Evolutionary conservation across 2,113 vertebrate genomes (phyloP).

Genomic region (Rynchops niger): DNA sequence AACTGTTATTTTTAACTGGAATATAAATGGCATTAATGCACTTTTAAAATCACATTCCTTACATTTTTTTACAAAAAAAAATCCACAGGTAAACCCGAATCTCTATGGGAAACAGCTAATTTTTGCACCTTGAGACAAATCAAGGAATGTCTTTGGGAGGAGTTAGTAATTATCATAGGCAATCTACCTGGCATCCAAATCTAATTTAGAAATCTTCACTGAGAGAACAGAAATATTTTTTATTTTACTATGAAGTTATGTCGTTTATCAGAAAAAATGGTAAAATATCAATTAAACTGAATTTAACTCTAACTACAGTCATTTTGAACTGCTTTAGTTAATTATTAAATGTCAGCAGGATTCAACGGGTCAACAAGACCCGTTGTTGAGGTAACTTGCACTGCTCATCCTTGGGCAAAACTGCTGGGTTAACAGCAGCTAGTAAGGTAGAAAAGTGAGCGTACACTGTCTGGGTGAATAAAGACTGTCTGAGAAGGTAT

Average conservation of each 20-base stretch:
- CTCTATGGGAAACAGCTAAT: not conserved
- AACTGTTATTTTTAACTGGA: not conserved
- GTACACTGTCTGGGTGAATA: not conserved
- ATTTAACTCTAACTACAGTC: not conserved
- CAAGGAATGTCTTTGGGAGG: not conserved
- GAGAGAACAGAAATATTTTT: not conserved
- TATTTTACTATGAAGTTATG: not conserved
- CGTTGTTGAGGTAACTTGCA: not conserved
- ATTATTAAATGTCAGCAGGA: not conserved
- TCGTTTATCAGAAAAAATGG: not conserved
- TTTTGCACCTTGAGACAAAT: not conserved
- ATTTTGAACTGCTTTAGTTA: not conserved
- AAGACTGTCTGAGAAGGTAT: not conserved
- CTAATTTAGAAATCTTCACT: not conserved
- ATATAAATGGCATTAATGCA: not conserved
- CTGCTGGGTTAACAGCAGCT: not conserved
- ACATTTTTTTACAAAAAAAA: not conserved
- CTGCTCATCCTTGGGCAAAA: not conserved
- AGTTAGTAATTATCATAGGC: not conserved
- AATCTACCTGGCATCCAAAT: not conserved
- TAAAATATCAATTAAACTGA: not conserved
- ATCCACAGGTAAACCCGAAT: not conserved
- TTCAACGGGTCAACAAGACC: not conserved
- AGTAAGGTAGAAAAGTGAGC: not conserved
- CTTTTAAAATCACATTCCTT: not conserved